phyloP scores from a whole-genome alignment of 53 echinoderm and acorn worm genomes.

The Holothuria scabra region DNA sequence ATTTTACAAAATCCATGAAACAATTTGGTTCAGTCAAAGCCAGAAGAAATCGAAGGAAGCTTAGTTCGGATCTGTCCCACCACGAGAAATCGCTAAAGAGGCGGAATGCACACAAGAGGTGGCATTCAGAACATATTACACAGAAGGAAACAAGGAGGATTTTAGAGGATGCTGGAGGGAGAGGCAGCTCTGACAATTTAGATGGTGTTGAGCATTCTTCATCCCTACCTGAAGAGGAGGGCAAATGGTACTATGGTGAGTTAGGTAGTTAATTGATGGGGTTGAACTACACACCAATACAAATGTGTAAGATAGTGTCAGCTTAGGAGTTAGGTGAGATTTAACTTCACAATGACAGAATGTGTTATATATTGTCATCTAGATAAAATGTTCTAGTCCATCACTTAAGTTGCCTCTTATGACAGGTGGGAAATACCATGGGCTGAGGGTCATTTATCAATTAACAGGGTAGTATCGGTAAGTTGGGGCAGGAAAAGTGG shows the following conservation, averaged over 20 bases:
- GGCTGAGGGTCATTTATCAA: too few relatives aligned
- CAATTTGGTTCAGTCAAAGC: conserved; percentile 33
- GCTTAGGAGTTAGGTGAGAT: too few relatives aligned
- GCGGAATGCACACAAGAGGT: conserved; percentile 46
- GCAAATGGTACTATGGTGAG: conserved; percentile 22
- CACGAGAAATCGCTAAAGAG: conserved; percentile 20
- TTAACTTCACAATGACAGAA: too few relatives aligned
- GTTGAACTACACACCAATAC: too few relatives aligned
- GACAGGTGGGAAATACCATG: too few relatives aligned
- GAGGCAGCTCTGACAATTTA: background rate
- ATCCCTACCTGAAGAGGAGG: conserved; percentile 21
- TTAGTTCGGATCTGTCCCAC: conserved; percentile 19
- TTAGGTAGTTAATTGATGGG: too few relatives aligned
- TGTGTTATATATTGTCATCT: too few relatives aligned
- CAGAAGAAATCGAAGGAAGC: conserved; percentile 1
- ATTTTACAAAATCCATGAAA: background rate
- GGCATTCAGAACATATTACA: conserved; percentile 44
- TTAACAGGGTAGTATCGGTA: too few relatives aligned
- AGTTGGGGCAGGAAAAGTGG: too few relatives aligned
- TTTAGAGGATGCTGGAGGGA: background rate
- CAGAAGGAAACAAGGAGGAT: conserved; percentile 22
- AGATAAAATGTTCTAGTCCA: too few relatives aligned
- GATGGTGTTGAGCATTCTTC: background rate
- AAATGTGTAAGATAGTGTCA: too few relatives aligned
- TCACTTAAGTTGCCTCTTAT: too few relatives aligned